Conservation (phyloP, 2,797 vertebrate species). For the Poecile montanus region DNA sequence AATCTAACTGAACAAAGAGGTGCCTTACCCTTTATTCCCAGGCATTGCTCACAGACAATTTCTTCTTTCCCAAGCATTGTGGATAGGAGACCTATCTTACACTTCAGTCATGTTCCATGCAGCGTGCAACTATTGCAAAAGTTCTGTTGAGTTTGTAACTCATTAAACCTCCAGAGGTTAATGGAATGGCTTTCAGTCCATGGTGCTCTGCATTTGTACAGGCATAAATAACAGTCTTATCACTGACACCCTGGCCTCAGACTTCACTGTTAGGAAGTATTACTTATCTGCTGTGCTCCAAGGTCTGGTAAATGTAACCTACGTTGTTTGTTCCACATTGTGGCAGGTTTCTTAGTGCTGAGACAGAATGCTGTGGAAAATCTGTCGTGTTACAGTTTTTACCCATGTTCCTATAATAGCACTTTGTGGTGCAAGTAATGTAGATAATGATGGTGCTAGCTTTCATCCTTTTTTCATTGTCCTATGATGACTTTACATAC, state of each 20-base stretch:
- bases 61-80: not conserved
- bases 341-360: not conserved
- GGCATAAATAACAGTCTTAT: slow-evolving; percentile 21
- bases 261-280: not conserved
- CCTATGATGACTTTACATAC: not conserved
- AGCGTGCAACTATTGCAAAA: not conserved
- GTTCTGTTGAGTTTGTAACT: not conserved
- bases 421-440: not conserved
- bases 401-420: not conserved
- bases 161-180: slow-evolving; percentile 6
- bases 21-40: not conserved
- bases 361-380: not conserved
- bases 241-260: not conserved
- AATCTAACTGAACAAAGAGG: not conserved
- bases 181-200: not conserved
- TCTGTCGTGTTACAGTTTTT: not conserved
- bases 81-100: not conserved
- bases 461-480: not conserved
- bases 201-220: not conserved
- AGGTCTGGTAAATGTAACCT: not conserved
- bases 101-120: not conserved
- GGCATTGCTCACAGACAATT: not conserved
- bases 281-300: not conserved
- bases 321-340: not conserved
- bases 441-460: not conserved